Base-by-base conservation (phyloP, 2,113 vertebrate genomes). In the Pipra filicauda region DNA sequence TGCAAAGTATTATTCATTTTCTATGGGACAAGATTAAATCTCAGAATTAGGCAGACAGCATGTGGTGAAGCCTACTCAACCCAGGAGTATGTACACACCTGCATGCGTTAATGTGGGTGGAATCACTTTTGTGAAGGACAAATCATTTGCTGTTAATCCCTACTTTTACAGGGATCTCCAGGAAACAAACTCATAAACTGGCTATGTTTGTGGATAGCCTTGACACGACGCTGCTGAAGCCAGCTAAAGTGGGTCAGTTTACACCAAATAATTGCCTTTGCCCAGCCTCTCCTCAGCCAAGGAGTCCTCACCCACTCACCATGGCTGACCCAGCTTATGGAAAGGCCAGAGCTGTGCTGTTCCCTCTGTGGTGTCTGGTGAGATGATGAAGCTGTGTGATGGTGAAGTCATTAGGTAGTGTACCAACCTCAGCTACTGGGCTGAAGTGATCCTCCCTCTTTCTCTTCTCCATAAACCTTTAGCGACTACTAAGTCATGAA, bases 321-420 rank as follows among this genome's bases (percentile, higher is more conserved):
- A 78, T 0, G 0, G 33, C 30, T 46, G 61, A 58, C 31, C 26
- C 46, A 87, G 11, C 0, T 46, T 9, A 61, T 5, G 28, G 58
- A 88, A 90, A 79, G 43, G 20, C 5, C 46, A 66, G 65, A 88
- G 18, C 21, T 75, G 46, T 59, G 9, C 59, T 67, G 11, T 11
- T 66, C 19, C 21, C 19, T 77, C 55, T 51, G 22, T 15, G 12
- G 9, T 7, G 37, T 8, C 39, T 69, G 48, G 17, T 58, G 82
- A 85, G 67, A n/a, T 20, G 44, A 39, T n/a, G 51, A 69, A 57
- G 46, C 23, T 28, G 14, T 54, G 8, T 12, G 27, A 37, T 28
- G 39, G 30, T 20, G 49, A 69, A 76, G 55, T 27, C 46, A 22
- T 52, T 35, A 71, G 26, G 37, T 26, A 69, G 20, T 8, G 12